phyloP scores from a whole-genome alignment of 2,113 vertebrate species.

The Zosterops borbonicus region DNA sequence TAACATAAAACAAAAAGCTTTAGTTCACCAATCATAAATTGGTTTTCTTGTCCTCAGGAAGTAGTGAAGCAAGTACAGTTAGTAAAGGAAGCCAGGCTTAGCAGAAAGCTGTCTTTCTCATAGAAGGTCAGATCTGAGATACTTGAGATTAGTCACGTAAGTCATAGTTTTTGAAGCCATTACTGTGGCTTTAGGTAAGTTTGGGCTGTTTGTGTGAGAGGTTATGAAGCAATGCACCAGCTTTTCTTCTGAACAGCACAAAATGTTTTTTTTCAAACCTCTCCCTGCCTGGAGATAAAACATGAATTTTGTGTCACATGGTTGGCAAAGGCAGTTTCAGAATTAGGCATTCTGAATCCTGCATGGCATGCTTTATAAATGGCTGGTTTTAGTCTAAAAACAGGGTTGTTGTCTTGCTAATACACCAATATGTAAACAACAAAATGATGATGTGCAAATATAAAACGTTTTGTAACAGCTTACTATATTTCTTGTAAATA shows the following conservation, averaged over 20 bases:
- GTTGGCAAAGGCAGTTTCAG: not conserved
- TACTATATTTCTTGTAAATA: constrained; percentile 52
- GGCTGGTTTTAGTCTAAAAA: constrained; percentile 9
- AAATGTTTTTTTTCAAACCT: constrained; percentile 27
- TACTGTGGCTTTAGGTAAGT: not conserved
- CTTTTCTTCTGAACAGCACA: not conserved
- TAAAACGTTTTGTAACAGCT: constrained; percentile 26
- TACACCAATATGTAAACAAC: constrained; percentile 18
- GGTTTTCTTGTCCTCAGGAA: not conserved
- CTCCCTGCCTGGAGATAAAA: constrained; percentile 8
- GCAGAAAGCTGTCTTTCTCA: not conserved
- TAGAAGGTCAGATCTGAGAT: not conserved
- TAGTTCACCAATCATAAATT: not conserved
- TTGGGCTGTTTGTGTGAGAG: not conserved
- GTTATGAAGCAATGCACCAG: not conserved
- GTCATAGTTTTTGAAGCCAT: not conserved
- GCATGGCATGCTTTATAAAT: not conserved
- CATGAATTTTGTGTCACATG: not conserved
- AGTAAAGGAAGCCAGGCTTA: not conserved
- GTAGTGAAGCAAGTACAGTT: not conserved
- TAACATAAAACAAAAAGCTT: not conserved
- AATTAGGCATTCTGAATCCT: not conserved
- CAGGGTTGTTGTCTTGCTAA: constrained; percentile 24
- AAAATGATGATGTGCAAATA: constrained; percentile 39
- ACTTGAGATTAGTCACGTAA: not conserved